phyloP scores from a whole-genome alignment of 2,113 vertebrate species.

The Mellivora capensis region DNA sequence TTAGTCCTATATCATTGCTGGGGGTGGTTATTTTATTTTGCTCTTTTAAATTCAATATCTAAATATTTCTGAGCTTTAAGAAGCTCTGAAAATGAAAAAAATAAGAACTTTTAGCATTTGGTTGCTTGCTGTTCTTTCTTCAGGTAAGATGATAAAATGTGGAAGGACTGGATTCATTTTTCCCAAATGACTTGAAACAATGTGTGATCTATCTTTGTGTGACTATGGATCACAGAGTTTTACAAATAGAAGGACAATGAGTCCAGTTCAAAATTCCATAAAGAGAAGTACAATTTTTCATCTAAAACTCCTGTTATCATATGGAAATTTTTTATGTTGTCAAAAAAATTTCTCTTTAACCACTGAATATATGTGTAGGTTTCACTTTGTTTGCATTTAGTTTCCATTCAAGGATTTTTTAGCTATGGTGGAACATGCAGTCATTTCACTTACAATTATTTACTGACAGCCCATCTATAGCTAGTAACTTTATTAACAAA shows the following conservation, averaged over 20 bases:
- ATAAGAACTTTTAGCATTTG: not conserved
- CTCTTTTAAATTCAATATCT: not conserved
- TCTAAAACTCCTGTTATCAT: not conserved
- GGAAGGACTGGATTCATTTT: not conserved
- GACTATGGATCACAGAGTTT: not conserved
- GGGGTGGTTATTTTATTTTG: not conserved
- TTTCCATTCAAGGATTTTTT: not conserved
- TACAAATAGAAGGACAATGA: not conserved
- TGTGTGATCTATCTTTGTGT: not conserved
- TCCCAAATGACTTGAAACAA: not conserved
- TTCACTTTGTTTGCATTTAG: not conserved
- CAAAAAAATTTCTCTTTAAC: not conserved
- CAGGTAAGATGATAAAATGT: not conserved
- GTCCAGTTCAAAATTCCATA: slow-evolving; percentile 2
- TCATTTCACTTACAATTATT: not conserved
- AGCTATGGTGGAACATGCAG: not conserved
- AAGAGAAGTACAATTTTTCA: slow-evolving; percentile 17
- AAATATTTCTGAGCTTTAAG: not conserved
- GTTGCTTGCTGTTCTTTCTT: not conserved
- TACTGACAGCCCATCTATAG: not conserved
- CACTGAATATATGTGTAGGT: not conserved
- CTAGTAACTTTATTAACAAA: not conserved
- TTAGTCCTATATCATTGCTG: not conserved
- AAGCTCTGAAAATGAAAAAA: not conserved
- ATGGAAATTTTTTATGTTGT: not conserved